Evolutionary conservation across 2,113 vertebrate genomes (phyloP).

Genomic region (Amphiprion ocellaris): DNA sequence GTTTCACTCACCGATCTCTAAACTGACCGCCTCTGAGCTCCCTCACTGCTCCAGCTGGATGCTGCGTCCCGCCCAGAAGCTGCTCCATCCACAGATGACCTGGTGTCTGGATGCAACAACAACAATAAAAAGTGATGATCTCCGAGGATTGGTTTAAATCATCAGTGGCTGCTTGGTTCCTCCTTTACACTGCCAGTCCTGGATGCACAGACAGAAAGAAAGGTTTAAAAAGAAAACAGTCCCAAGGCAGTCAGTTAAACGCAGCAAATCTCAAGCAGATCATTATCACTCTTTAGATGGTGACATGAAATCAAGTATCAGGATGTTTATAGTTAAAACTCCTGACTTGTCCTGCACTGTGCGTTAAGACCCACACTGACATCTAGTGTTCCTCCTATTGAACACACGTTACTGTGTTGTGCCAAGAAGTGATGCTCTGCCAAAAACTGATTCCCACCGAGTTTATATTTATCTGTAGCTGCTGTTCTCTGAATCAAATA

Average conservation of each 20-base stretch:
- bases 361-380: constrained; percentile 34
- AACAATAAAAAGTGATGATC: constrained; percentile 6
- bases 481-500: no score
- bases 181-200: not conserved
- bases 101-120: not conserved
- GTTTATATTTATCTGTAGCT: no score
- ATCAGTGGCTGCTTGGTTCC: constrained; percentile 16
- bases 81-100: constrained; percentile 33
- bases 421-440: no score
- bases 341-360: no score
- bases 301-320: not conserved
- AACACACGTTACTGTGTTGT: constrained; percentile 1
- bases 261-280: no score
- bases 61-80: constrained; percentile 26
- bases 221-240: constrained; percentile 9
- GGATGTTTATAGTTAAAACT: not conserved
- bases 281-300: no score
- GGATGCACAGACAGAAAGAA: not conserved
- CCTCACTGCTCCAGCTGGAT: constrained; percentile 9
- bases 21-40: not conserved
- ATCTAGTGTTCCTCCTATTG: constrained; percentile 44
- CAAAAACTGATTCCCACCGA: no score
- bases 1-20: constrained; percentile 3
- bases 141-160: constrained; percentile 11
- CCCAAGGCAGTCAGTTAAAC: not conserved